Conservation (phyloP, 2,113 vertebrate genomes). For the Limanda limanda region DNA sequence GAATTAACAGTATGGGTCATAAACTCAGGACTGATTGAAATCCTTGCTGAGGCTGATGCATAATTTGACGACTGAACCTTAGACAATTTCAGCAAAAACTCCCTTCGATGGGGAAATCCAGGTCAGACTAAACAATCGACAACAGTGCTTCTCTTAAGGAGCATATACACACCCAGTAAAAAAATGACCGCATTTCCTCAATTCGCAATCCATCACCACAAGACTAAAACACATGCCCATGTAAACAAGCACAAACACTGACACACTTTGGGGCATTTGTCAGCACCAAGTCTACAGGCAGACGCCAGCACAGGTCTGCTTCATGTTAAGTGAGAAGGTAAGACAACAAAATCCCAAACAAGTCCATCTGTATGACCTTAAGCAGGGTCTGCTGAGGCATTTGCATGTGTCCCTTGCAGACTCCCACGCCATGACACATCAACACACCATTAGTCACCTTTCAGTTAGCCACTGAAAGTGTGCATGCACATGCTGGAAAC, state of each 20-base stretch:
- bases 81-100: background rate
- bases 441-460: constrained; percentile 53
- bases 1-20: background rate
- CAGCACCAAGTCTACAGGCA: background rate
- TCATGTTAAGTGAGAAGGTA: constrained; percentile 38
- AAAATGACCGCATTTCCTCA: constrained; percentile 18
- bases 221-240: background rate
- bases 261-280: constrained; percentile 4
- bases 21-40: constrained; percentile 9
- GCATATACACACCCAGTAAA: constrained; percentile 14
- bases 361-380: constrained; percentile 43
- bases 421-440: constrained; percentile 38
- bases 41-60: background rate
- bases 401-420: constrained; percentile 22
- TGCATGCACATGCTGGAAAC: constrained; percentile 21
- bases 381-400: constrained; percentile 23
- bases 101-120: background rate
- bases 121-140: constrained; percentile 15
- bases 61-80: background rate
- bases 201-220: constrained; percentile 5
- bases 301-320: constrained; percentile 21
- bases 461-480: constrained; percentile 30
- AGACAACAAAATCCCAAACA: constrained; percentile 42
- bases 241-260: background rate
- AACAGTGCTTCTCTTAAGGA: background rate